phyloP scores from a whole-genome alignment of 2,797 vertebrate genomes.

The Urophycis tenuis region DNA sequence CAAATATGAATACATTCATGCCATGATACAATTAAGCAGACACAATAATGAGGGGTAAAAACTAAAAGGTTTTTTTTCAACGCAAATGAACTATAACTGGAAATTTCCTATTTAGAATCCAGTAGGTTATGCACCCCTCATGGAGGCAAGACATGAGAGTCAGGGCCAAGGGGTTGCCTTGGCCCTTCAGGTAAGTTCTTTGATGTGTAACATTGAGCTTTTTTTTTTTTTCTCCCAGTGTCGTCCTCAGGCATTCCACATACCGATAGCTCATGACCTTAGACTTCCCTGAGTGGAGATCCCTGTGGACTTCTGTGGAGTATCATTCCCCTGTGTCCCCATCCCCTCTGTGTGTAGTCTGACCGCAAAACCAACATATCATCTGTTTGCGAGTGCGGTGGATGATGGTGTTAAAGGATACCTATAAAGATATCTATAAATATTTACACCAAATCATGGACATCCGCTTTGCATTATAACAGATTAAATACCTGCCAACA shows the following conservation, averaged over 20 bases:
- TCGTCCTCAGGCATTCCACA: conserved; percentile 7
- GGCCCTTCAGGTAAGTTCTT: conserved; percentile 34
- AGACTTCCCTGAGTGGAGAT: background rate
- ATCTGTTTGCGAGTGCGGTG: conserved; percentile 24
- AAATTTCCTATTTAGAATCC: conserved; percentile 11
- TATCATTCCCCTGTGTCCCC: conserved; percentile 42
- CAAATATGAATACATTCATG: too few relatives aligned
- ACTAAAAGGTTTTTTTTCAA: background rate
- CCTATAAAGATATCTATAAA: background rate
- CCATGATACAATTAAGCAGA: background rate
- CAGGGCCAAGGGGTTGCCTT: conserved; percentile 16
- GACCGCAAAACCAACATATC: conserved; percentile 24
- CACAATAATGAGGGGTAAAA: background rate
- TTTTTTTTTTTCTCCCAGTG: conserved; percentile 11
- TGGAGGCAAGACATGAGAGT: conserved; percentile 12
- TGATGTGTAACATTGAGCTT: conserved; percentile 26
- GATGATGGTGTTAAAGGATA: background rate
- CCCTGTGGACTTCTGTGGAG: background rate
- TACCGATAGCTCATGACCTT: conserved; percentile 8
- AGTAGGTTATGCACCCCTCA: conserved; percentile 4
- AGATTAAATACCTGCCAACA: background rate
- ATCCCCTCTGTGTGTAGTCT: conserved; percentile 57
- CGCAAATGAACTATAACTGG: conserved; percentile 1
- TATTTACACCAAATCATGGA: background rate
- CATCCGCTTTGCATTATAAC: background rate